Evolutionary conservation across 2,113 vertebrate species (phyloP).

Genomic region (Callipepla californica): DNA sequence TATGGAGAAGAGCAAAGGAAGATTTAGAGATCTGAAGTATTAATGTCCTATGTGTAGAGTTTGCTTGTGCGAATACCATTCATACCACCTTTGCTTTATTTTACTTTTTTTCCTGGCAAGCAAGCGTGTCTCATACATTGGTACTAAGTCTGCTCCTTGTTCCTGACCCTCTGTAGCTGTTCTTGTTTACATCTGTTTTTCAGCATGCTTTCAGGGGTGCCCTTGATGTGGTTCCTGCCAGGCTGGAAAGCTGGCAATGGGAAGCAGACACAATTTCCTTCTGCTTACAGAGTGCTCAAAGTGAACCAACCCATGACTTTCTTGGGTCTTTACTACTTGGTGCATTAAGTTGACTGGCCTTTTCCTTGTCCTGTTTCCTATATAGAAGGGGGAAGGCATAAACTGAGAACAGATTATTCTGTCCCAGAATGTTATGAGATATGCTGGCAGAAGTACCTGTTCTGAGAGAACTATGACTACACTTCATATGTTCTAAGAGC

Average conservation of each 20-base stretch:
- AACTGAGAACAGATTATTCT: not conserved
- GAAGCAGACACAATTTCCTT: not conserved
- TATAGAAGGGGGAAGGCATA: not conserved
- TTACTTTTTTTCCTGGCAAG: not conserved
- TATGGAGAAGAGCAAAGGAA: not conserved
- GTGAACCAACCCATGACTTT: not conserved
- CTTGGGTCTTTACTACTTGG: not conserved
- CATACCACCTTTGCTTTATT: not conserved
- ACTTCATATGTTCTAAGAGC: not conserved
- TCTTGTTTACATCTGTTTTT: not conserved
- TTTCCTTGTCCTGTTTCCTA: not conserved
- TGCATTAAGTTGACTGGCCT: not conserved
- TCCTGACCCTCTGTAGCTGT: rapidly evolving
- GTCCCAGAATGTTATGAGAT: not conserved
- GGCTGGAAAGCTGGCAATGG: not conserved
- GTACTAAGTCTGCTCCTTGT: not conserved
- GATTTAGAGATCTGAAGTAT: not conserved
- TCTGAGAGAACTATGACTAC: not conserved
- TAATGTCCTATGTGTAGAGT: not conserved
- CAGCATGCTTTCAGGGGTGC: not conserved
- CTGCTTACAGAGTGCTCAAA: not conserved
- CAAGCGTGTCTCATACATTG: not conserved
- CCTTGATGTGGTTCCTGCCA: not conserved
- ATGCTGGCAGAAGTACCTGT: not conserved
- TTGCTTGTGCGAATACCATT: not conserved